These are phyloP conservation scores for Aphidius ervi DNA, from an alignment of 1,140 invertebrate species.

Conservation along the genomic window DNA sequence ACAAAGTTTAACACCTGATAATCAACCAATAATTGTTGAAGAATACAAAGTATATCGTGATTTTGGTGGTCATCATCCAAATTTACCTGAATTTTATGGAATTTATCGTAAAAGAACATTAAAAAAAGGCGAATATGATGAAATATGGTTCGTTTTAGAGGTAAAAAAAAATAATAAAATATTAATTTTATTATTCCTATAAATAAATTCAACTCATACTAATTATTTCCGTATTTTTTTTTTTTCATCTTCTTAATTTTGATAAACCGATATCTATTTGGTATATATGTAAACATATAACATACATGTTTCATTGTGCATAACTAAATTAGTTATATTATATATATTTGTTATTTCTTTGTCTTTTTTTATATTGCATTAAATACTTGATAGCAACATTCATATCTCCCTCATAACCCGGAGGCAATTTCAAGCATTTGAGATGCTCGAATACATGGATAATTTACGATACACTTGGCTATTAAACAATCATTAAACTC, in stretches of 20 bases:
- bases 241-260: too few relatives aligned
- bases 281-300: too few relatives aligned
- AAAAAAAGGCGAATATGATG: slow-evolving; percentile 58
- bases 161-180: slow-evolving; percentile 52
- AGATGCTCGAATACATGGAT: slow-evolving; percentile 51
- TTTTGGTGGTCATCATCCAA: slow-evolving; percentile 72
- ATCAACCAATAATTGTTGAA: slow-evolving; percentile 69
- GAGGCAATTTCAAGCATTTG: slow-evolving; percentile 53
- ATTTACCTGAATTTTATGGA: slow-evolving; percentile 82
- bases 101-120: slow-evolving; percentile 67
- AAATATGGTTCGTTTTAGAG: slow-evolving; percentile 89
- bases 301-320: too few relatives aligned
- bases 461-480: slow-evolving; percentile 52
- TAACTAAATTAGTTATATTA: too few relatives aligned
- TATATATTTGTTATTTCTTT: too few relatives aligned
- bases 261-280: too few relatives aligned
- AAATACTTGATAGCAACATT: slow-evolving; percentile 12
- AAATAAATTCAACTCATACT: too few relatives aligned
- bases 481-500: slow-evolving; percentile 57
- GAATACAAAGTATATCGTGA: slow-evolving; percentile 82
- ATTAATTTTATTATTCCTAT: not conserved
- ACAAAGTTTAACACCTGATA: slow-evolving; percentile 67
- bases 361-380: slow-evolving; percentile 16
- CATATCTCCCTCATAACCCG: slow-evolving; percentile 31
- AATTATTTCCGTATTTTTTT: not conserved